Percentiles rank a stretch among this genome's conserved stretches.
phyloP scores from a whole-genome alignment of 2,797 vertebrate genomes.

The Erethizon dorsatum region DNA sequence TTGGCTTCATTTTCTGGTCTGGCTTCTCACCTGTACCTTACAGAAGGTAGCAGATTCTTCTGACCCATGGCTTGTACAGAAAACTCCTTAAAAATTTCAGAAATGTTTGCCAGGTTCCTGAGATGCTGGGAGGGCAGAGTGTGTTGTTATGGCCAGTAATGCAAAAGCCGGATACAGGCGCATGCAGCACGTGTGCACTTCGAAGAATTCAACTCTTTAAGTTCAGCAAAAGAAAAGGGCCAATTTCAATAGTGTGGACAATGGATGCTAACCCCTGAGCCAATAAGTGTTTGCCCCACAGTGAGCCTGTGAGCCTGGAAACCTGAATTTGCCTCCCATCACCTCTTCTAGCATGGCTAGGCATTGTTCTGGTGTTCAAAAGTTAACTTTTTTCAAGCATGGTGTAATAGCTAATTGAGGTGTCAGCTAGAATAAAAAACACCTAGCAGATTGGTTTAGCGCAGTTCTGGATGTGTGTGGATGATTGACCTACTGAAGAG shows the following conservation, averaged over 20 bases:
- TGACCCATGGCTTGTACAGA: background rate
- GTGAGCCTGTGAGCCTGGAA: background rate
- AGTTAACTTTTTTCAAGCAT: background rate
- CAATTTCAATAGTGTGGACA: background rate
- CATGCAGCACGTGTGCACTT: background rate
- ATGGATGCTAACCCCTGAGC: background rate
- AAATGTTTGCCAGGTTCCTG: background rate
- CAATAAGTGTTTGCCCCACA: background rate
- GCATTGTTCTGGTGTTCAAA: background rate
- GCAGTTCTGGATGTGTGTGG: background rate
- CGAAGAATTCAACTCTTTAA: background rate
- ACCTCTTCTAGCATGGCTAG: background rate
- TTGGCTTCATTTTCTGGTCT: background rate
- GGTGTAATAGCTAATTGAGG: background rate
- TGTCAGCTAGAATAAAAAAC: background rate
- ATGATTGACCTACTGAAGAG: background rate
- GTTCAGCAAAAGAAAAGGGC: background rate
- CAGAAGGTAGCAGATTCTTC: background rate
- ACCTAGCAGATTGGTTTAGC: background rate
- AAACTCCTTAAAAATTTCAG: background rate
- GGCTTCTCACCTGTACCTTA: background rate
- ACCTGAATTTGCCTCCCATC: background rate
- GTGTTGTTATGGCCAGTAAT: background rate
- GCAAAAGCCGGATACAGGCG: background rate
- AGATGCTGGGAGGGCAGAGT: background rate